phyloP scores from a whole-genome alignment of 1,140 invertebrate genomes.

The Drosophila simulans region DNA sequence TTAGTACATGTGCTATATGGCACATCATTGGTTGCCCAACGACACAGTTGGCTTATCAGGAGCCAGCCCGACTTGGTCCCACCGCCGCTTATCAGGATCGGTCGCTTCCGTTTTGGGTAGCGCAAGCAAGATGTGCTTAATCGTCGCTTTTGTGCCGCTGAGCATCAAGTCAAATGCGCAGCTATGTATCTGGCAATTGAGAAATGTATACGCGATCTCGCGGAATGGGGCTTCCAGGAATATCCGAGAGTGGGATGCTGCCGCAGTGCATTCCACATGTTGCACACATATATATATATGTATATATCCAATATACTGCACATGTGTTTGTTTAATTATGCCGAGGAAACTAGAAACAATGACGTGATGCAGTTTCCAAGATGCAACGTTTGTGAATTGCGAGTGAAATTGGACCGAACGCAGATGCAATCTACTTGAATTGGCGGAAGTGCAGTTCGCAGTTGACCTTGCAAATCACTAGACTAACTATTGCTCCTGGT shows the following conservation, averaged over 20 bases:
- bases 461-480: constrained; percentile 38
- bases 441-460: constrained; percentile 48
- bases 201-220: background rate
- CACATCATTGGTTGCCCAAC: constrained; percentile 53
- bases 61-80: constrained; percentile 46
- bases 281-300: background rate
- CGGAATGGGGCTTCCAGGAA: constrained; percentile 37
- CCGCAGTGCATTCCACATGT: constrained; percentile 40
- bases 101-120: constrained; percentile 64
- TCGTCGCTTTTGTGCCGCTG: constrained; percentile 42
- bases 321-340: constrained; percentile 65
- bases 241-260: constrained; percentile 39
- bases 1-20: constrained; percentile 5
- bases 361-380: constrained; percentile 65
- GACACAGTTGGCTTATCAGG: constrained; percentile 57
- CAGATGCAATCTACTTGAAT: constrained; percentile 45
- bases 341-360: constrained; percentile 66
- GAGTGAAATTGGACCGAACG: background rate
- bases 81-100: constrained; percentile 59
- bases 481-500: constrained; percentile 2
- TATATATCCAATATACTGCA: background rate
- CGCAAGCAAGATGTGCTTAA: constrained; percentile 59
- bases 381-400: constrained; percentile 32
- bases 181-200: constrained; percentile 26
- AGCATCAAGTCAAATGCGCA: constrained; percentile 17